Evolutionary conservation across 1,140 invertebrate species (phyloP), one percentile per base, ranked within the genome.

Genomic region (Macrobrachium rosenbergii): DNA sequence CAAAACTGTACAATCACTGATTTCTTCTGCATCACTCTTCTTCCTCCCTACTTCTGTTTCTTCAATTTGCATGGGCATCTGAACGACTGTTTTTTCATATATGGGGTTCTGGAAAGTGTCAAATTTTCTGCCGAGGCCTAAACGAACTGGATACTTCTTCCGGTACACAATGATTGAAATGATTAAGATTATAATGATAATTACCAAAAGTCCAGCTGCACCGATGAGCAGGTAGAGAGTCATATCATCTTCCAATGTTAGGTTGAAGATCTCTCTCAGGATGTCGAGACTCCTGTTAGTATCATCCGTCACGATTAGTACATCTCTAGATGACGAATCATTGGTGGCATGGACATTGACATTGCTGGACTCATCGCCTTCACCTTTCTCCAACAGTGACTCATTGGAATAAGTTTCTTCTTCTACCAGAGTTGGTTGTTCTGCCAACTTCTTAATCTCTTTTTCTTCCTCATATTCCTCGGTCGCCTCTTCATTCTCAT

Each of bases 51-150:
- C 73, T 5, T 88, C 87, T 12, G 69, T 67, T 17, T 88, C 80
- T 28, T 88, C 85, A 19, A 60, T 72, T 17, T 83, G 86, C 69
- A 89, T 85, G 45, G 89, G 89, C 77, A 89, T 81, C n/a, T 83
- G 43, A 45, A 89, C 89, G 0, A 89, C 89, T 23, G 80, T 89
- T 79, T 90, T 90, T 72, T 86, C 89, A 76, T 91, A 92, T 43
- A 90, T 90, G 14, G 92, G 92, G 82, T 92, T 92, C 58, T 91
- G 91, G 85, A 92, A 92, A 23, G 91, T 92, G 60, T 89, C 91
- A 88, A 92, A 92, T 43, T 91, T 91, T 23, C 91, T 83, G 17
- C 92, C 92, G 12, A 92, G 83, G 0, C 90, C 90, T 90, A 92
- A 91, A 63, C 92, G 83, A 14, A 92, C 91, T 5, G 92, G 92